Evolutionary conservation across 2,888 invertebrate genomes (phyloP).

Genomic region (Muscina levida): DNA sequence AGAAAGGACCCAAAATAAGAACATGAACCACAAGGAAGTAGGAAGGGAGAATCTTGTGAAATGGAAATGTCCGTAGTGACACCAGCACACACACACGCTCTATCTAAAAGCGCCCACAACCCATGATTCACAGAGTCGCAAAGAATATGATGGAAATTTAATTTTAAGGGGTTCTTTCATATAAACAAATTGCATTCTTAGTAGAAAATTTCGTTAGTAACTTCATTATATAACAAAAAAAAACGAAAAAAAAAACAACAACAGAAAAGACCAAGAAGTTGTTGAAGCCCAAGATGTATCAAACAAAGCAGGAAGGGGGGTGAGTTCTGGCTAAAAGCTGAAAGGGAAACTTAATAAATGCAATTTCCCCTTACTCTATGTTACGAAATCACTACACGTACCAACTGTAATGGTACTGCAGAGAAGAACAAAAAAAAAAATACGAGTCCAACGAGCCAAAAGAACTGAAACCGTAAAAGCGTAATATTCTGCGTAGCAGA

Average conservation of each 20-base stretch:
- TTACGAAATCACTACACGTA: constrained; percentile 54
- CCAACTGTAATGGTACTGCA: background rate
- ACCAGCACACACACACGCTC: background rate
- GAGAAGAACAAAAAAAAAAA: background rate
- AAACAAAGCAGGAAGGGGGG: background rate
- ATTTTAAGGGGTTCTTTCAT: constrained; percentile 23
- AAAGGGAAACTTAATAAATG: constrained; percentile 62
- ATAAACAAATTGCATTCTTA: constrained; percentile 38
- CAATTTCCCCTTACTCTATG: constrained; percentile 63
- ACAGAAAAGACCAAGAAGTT: background rate
- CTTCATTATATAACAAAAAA: constrained; percentile 41
- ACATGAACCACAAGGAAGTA: background rate
- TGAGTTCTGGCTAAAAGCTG: constrained; percentile 19
- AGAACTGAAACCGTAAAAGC: constrained; percentile 44
- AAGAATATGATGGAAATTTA: constrained; percentile 28
- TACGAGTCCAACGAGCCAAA: constrained; percentile 47
- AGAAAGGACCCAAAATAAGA: background rate
- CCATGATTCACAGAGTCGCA: too few species aligned
- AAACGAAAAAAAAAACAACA: constrained; percentile 18
- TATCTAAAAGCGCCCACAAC: background rate
- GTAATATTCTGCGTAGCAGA: constrained; percentile 23
- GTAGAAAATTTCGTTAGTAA: constrained; percentile 29
- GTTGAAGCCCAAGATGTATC: background rate
- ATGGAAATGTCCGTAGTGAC: too few species aligned
- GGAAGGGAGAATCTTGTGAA: background rate